Conservation (phyloP, 2,113 vertebrate genomes). For the Caranx ignobilis region DNA sequence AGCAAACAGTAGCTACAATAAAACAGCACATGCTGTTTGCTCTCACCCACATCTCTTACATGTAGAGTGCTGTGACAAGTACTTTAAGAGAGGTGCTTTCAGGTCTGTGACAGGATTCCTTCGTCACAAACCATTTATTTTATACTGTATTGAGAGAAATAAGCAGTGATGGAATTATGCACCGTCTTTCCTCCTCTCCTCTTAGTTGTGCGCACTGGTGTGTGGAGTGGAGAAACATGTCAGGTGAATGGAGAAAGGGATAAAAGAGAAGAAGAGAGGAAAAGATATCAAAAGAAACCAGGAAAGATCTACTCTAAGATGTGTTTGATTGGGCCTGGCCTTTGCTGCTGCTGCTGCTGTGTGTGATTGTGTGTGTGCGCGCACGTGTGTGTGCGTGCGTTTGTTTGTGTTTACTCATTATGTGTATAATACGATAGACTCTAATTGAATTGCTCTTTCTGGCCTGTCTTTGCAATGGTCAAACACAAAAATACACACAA, state of each 20-base stretch:
- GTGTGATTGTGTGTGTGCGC: background rate
- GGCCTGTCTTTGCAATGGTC: conserved; percentile 50
- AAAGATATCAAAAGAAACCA: background rate
- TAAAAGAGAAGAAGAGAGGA: background rate
- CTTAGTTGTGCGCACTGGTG: background rate
- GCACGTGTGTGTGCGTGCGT: conserved; percentile 3
- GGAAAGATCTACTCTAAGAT: background rate
- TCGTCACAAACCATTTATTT: background rate
- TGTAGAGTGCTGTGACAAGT: background rate
- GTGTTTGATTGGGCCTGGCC: conserved; percentile 17
- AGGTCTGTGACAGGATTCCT: background rate
- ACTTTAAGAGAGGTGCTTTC: background rate
- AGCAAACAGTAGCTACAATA: conserved; percentile 30
- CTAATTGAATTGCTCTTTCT: conserved; percentile 69
- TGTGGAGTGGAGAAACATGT: background rate
- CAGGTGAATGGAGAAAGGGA: conserved; percentile 6
- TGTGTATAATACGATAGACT: conserved; percentile 46
- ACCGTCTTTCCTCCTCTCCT: background rate
- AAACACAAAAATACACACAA: conserved; percentile 3
- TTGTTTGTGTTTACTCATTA: conserved; percentile 35
- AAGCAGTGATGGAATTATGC: background rate
- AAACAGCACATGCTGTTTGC: conserved; percentile 4
- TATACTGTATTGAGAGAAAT: background rate
- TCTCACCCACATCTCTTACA: conserved; percentile 3
- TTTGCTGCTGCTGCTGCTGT: background rate